phyloP scores from a whole-genome alignment of 2,113 vertebrate genomes.

The Mirounga angustirostris region DNA sequence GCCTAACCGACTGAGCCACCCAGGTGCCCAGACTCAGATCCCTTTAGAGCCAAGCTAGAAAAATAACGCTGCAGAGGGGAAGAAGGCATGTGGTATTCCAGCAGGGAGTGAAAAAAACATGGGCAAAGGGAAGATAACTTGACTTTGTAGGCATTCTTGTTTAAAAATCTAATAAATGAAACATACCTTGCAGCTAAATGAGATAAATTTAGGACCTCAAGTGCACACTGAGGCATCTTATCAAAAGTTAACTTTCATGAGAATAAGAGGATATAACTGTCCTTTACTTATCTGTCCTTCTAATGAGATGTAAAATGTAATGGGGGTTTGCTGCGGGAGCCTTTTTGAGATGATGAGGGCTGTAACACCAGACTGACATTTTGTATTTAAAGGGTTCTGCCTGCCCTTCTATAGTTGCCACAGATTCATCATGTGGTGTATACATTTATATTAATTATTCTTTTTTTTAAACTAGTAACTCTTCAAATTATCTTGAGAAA shows the following conservation, averaged over 20 bases:
- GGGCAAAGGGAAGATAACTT: neutral
- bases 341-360: neutral
- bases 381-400: neutral
- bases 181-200: neutral
- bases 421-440: neutral
- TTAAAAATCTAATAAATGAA: slow-evolving; percentile 1
- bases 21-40: neutral
- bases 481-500: slow-evolving; percentile 26
- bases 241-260: neutral
- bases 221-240: neutral
- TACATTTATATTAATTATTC: neutral
- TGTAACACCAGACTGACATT: neutral
- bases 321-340: neutral
- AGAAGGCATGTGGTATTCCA: neutral
- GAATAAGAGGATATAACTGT: neutral
- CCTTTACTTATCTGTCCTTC: neutral
- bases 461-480: neutral
- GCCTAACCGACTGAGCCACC: neutral
- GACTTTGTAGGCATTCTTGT: neutral
- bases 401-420: neutral
- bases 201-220: neutral
- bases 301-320: neutral
- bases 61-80: neutral
- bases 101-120: neutral
- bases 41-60: neutral